Base-by-base conservation (phyloP, 2,888 invertebrate genomes). In the Disparrhopalites patrizii region DNA sequence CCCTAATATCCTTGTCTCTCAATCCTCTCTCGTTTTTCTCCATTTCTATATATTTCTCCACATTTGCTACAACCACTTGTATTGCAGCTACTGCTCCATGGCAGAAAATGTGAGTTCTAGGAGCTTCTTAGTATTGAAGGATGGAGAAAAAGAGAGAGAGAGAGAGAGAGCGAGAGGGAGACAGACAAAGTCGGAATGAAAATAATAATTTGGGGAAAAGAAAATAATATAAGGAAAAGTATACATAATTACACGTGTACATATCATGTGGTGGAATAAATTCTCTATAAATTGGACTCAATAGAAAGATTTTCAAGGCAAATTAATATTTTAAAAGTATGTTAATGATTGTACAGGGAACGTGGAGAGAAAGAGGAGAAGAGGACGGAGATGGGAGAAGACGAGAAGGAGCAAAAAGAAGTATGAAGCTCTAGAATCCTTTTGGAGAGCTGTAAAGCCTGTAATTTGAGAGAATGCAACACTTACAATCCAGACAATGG, bases 291-390 rank as follows among this genome's bases (percentile, higher is more conserved):
- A 40, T 40, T 40, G 40, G 18, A 40, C 15, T 18, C 15, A 40
- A 40, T 40, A 18, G 15, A 40, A 15, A 40, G 4, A 40, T 40
- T 40, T 40, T 40, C 40, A 40, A n/a, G 40, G 40, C 40, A 40
- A 40, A 40, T 40, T 40, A 40, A 40, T 40, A 40, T 40, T 40
- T 40, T 40, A 40, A 40, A 40, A 40, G 40, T 40, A 40, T 40
- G 40, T 40, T 40, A 40, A 40, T 40, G 40, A 40, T 40, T 40
- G 40, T 40, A 40, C 40, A 18, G 40, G 18, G 40, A n/a, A n/a
- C n/a, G n/a, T n/a, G n/a, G n/a, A n/a, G n/a, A n/a, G n/a, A n/a
- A n/a, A n/a, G n/a, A n/a, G n/a, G n/a, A n/a, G n/a, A n/a, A n/a
- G n/a, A n/a, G n/a, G n/a, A n/a, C n/a, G n/a, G n/a, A n/a, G n/a